Conservation (phyloP, 2,797 vertebrate genomes). For the Triplophysa bombifrons region DNA sequence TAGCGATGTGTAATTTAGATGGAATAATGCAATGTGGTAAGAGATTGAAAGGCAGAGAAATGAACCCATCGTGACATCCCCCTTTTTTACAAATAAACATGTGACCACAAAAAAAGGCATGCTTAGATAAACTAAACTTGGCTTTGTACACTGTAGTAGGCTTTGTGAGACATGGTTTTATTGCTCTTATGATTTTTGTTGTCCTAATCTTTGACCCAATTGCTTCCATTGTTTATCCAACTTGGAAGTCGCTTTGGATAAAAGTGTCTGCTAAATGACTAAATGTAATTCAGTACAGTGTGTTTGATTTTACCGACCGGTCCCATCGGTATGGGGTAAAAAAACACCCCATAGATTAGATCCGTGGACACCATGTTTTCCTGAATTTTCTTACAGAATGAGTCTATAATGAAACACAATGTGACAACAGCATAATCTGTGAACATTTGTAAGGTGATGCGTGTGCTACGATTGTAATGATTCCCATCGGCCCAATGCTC, state of each 20-base stretch:
- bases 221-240: too few species aligned
- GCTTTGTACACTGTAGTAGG: too few species aligned
- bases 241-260: too few species aligned
- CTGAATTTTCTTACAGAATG: constrained; percentile 20
- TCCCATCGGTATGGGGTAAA: background rate
- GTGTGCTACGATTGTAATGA: constrained; percentile 2
- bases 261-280: background rate
- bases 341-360: constrained; percentile 5
- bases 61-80: constrained; percentile 12
- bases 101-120: background rate
- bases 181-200: too few species aligned
- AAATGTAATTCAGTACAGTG: constrained; percentile 34
- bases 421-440: background rate
- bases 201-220: too few species aligned
- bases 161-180: too few species aligned
- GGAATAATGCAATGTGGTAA: constrained; percentile 38
- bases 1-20: constrained; percentile 51
- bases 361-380: background rate
- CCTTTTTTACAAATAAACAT: constrained; percentile 20
- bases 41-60: constrained; percentile 11
- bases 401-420: constrained; percentile 7
- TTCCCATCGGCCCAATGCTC: background rate
- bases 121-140: too few species aligned
- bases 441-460: constrained; percentile 32
- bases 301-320: constrained; percentile 1